These are phyloP conservation scores for Hafferia zeledoni DNA, from an alignment of 2,797 vertebrate genomes.

Conservation along the genomic window DNA sequence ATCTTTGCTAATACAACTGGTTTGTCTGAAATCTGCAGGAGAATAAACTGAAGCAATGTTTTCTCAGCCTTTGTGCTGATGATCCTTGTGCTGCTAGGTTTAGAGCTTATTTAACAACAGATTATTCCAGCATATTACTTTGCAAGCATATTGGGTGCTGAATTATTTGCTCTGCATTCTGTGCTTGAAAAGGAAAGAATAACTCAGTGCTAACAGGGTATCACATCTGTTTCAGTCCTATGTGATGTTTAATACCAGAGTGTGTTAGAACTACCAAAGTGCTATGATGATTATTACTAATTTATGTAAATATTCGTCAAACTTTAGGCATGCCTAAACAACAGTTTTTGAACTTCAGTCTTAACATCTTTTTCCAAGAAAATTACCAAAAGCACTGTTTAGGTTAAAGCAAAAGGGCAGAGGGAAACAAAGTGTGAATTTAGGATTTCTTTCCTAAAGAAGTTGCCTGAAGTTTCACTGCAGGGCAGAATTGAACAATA, in stretches of 20 bases:
- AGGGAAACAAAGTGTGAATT: background rate
- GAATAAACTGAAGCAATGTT: background rate
- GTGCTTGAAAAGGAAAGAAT: background rate
- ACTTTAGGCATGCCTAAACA: background rate
- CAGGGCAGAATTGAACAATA: background rate
- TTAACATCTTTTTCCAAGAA: background rate
- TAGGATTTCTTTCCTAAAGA: background rate
- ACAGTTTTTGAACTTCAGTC: background rate
- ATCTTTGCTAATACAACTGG: background rate
- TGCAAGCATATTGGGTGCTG: background rate
- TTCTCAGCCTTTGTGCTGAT: background rate
- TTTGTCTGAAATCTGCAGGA: background rate
- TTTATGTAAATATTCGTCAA: background rate
- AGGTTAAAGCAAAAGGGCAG: background rate
- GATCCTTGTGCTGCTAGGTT: background rate
- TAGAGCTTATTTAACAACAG: background rate
- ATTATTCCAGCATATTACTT: background rate
- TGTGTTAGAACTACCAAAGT: background rate
- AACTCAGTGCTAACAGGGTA: background rate
- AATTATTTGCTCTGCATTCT: background rate
- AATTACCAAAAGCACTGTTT: background rate
- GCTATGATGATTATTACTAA: background rate
- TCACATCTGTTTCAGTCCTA: background rate
- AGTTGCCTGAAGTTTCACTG: background rate
- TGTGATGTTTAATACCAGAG: background rate